phyloP scores from a whole-genome alignment of 2,797 vertebrate genomes.

The Sebastes hopkinsi region DNA sequence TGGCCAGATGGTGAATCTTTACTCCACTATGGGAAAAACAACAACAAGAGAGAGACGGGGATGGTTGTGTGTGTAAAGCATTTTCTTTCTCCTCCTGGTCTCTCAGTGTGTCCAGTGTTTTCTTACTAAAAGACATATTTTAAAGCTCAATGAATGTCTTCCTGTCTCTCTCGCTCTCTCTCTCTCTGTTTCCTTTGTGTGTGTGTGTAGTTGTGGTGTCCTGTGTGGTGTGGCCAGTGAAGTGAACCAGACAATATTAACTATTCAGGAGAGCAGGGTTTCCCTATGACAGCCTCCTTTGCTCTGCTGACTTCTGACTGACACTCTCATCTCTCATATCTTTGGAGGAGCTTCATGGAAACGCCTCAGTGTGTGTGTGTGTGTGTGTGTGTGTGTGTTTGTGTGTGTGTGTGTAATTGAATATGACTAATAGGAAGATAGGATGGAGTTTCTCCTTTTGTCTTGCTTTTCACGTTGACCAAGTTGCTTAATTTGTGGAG shows the following conservation, averaged over 20 bases:
- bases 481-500: constrained; percentile 37
- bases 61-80: neutral
- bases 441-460: constrained; percentile 64
- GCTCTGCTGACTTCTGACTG: constrained; percentile 73
- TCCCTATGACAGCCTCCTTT: constrained; percentile 59
- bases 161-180: too few relatives aligned
- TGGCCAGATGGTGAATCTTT: constrained; percentile 50
- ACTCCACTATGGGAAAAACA: constrained; percentile 34
- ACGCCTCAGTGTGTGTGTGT: constrained; percentile 10
- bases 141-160: neutral
- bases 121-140: constrained; percentile 2
- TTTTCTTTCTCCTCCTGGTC: neutral
- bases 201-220: constrained; percentile 47
- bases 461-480: constrained; percentile 21
- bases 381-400: neutral
- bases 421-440: constrained; percentile 29
- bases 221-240: constrained; percentile 62
- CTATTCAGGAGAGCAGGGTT: constrained; percentile 76
- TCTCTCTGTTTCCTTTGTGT: neutral
- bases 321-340: constrained; percentile 66
- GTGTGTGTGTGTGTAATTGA: neutral
- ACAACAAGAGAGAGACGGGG: constrained; percentile 1
- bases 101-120: neutral
- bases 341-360: constrained; percentile 49
- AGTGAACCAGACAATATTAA: constrained; percentile 72